Evolutionary conservation across 2,113 vertebrate genomes (phyloP).

Genomic region (Guaruba guarouba): DNA sequence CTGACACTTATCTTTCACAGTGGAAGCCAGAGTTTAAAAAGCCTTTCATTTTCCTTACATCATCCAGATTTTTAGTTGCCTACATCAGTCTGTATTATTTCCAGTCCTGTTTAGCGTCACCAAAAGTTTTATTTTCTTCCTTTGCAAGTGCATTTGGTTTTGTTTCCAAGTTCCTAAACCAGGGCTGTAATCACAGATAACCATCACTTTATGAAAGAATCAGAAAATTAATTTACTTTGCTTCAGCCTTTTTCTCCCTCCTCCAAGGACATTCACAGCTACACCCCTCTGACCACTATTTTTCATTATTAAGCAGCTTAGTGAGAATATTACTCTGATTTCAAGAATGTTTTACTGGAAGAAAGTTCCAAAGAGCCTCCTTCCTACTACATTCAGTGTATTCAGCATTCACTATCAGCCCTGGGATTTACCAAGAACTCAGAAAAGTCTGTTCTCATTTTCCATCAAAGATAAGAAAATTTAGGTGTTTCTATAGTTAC

Average conservation of each 20-base stretch:
- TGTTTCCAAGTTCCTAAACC: neutral
- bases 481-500: constrained; percentile 60
- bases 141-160: neutral
- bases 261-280: neutral
- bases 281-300: constrained; percentile 34
- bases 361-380: constrained; percentile 61
- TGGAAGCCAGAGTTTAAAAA: neutral
- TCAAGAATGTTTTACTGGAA: constrained; percentile 72
- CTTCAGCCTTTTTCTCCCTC: constrained; percentile 22
- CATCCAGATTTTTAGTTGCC: neutral
- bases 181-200: neutral
- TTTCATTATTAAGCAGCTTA: constrained; percentile 72
- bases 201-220: neutral
- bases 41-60: neutral
- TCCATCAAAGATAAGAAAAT: constrained; percentile 67
- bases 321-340: constrained; percentile 51
- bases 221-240: constrained; percentile 38
- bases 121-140: neutral
- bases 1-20: neutral
- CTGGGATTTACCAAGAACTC: constrained; percentile 63
- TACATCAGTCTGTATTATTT: neutral
- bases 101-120: neutral
- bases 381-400: constrained; percentile 61
- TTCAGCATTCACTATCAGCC: constrained; percentile 63
- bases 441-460: constrained; percentile 63